A percentile compares a stretch with the other conserved stretches of the same genome.
phyloP scores from a whole-genome alignment of 2,113 vertebrate species.

The Marmota flaviventris region DNA sequence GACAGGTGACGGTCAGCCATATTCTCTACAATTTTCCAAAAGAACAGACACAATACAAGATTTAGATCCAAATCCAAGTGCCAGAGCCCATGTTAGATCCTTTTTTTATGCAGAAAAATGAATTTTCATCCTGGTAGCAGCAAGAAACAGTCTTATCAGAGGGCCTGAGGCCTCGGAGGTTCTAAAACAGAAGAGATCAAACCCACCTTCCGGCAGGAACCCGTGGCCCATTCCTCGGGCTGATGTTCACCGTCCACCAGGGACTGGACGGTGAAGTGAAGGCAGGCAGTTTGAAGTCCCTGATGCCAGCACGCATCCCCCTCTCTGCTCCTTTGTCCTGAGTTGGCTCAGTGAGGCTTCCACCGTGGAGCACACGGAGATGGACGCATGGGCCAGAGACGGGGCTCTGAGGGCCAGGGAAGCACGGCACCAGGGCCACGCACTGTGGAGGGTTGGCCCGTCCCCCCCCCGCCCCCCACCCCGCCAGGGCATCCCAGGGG shows the following conservation, averaged over 20 bases:
- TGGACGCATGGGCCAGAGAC: neutral
- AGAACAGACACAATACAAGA: neutral
- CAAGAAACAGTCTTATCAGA: neutral
- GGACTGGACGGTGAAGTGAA: neutral
- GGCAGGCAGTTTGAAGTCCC: neutral
- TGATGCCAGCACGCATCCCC: neutral
- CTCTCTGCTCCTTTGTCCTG: neutral
- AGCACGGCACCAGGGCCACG: too few relatives aligned
- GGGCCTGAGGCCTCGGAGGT: neutral
- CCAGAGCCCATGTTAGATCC: too few relatives aligned
- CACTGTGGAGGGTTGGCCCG: too few relatives aligned
- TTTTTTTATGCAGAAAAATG: neutral
- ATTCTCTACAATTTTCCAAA: neutral
- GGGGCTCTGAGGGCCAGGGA: fast-evolving
- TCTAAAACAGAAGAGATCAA: neutral
- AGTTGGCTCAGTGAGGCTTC: neutral
- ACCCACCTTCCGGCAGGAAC: neutral
- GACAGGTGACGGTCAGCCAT: neutral
- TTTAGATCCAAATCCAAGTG: neutral
- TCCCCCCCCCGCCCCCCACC: too few relatives aligned
- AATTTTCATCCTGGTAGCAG: neutral
- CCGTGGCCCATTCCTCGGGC: neutral
- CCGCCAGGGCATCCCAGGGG: neutral
- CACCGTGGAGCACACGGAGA: fast-evolving
- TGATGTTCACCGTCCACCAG: too few relatives aligned